phyloP scores from a whole-genome alignment of 1,140 invertebrate genomes.

The Mactra quadrangularis region DNA sequence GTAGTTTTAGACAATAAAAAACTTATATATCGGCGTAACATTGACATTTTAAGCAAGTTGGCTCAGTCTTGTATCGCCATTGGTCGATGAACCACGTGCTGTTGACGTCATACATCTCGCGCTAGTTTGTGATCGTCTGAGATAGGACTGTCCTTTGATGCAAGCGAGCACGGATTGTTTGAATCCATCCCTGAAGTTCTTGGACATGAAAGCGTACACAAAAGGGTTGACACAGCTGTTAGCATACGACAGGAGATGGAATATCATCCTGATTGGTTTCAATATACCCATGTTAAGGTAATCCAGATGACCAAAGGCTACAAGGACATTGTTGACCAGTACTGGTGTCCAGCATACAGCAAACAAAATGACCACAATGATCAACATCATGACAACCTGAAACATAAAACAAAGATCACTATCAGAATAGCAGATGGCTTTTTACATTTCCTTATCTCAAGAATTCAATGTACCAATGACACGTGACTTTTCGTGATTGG shows the following conservation, averaged over 20 bases:
- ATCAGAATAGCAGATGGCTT: slow-evolving; percentile 6
- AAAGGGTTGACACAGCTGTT: slow-evolving; percentile 90
- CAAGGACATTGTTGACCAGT: slow-evolving; percentile 76
- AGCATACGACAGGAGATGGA: slow-evolving; percentile 86
- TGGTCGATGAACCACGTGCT: slow-evolving; percentile 45
- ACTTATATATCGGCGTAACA: too few relatives aligned
- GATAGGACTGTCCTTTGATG: slow-evolving; percentile 67
- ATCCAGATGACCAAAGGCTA: slow-evolving; percentile 86
- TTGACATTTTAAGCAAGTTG: too few relatives aligned
- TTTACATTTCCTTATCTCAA: background rate
- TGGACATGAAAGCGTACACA: slow-evolving; percentile 92
- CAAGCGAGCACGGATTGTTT: slow-evolving; percentile 83
- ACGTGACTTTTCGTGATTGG: too few relatives aligned
- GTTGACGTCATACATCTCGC: slow-evolving; percentile 59
- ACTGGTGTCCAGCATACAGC: slow-evolving; percentile 85
- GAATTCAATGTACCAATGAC: too few relatives aligned
- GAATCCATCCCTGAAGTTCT: slow-evolving; percentile 89
- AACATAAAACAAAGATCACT: too few relatives aligned
- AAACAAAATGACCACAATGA: slow-evolving; percentile 84
- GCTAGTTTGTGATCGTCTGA: slow-evolving; percentile 35
- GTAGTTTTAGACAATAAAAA: too few relatives aligned
- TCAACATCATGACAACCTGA: slow-evolving; percentile 85
- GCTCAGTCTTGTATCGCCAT: background rate
- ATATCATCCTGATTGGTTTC: slow-evolving; percentile 87
- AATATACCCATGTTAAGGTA: slow-evolving; percentile 84